Percentiles rank a stretch among this genome's conserved stretches.
These are phyloP conservation scores for Lucilia cuprina DNA, from an alignment of 1,140 invertebrate species.

Conservation along the genomic window DNA sequence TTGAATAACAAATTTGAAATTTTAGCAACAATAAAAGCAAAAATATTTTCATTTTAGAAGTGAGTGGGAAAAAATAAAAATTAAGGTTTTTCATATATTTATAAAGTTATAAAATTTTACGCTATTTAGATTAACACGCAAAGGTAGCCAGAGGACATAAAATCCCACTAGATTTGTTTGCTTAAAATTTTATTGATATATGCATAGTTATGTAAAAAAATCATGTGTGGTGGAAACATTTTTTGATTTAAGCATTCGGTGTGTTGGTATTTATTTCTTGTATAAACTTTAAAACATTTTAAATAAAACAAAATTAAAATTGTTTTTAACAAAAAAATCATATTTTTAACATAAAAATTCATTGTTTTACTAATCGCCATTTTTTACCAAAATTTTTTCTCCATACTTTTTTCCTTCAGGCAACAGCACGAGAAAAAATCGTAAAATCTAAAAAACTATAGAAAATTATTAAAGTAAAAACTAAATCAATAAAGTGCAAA, in stretches of 20 bases:
- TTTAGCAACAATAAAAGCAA: too few species aligned
- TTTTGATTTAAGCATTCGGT: not conserved
- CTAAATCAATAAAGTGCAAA: slow-evolving; percentile 25
- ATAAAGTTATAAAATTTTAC: too few species aligned
- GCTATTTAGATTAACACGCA: too few species aligned
- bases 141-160: too few species aligned
- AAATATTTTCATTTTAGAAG: too few species aligned
- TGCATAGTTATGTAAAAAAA: too few species aligned
- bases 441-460: slow-evolving; percentile 5
- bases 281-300: not conserved
- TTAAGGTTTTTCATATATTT: too few species aligned
- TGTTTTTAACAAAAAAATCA: not conserved
- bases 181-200: too few species aligned
- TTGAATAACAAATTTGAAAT: too few species aligned
- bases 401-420: slow-evolving; percentile 41
- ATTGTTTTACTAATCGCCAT: slow-evolving; percentile 36
- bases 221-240: too few species aligned
- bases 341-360: slow-evolving; percentile 19
- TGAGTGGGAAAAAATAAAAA: too few species aligned
- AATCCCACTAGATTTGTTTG: too few species aligned
- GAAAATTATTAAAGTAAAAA: not conserved
- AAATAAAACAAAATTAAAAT: not conserved
- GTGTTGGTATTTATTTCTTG: not conserved
- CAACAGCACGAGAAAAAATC: slow-evolving; percentile 21
- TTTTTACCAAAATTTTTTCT: slow-evolving; percentile 20